Percentiles rank a stretch among this genome's conserved stretches.
Conservation (phyloP, 2,797 vertebrate genomes). For the Toxotes lorentzi region DNA sequence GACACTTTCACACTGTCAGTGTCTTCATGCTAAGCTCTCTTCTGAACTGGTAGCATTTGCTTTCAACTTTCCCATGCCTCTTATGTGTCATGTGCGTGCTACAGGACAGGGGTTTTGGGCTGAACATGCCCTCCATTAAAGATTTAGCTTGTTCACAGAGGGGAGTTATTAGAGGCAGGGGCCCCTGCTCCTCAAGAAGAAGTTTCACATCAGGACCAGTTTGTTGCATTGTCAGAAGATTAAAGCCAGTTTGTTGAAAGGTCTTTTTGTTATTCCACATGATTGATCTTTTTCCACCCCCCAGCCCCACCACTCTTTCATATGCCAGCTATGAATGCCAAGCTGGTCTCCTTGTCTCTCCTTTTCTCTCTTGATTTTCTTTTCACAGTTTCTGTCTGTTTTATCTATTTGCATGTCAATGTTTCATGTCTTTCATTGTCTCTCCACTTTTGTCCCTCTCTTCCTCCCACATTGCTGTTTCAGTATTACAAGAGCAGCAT, state of each 20-base stretch:
- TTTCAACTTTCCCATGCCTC: constrained; percentile 29
- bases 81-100: constrained; percentile 28
- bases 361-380: constrained; percentile 35
- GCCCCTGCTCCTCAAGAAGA: constrained; percentile 68
- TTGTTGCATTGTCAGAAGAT: constrained; percentile 83
- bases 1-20: background rate
- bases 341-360: constrained; percentile 29
- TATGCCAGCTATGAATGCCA: constrained; percentile 50
- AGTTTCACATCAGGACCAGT: constrained; percentile 78
- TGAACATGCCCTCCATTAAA: constrained; percentile 81
- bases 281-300: constrained; percentile 75
- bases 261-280: constrained; percentile 77
- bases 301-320: constrained; percentile 49
- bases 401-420: constrained; percentile 48
- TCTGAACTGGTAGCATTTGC: constrained; percentile 3
- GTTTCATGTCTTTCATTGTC: constrained; percentile 40
- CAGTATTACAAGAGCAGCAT: constrained; percentile 11
- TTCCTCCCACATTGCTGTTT: constrained; percentile 38
- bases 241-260: constrained; percentile 82
- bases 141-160: constrained; percentile 77
- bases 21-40: background rate
- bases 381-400: constrained; percentile 46
- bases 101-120: constrained; percentile 43
- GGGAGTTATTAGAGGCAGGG: constrained; percentile 79
- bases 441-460: constrained; percentile 24